Evolutionary conservation across 2,888 invertebrate species (phyloP).

Genomic region (Melinaea marsaeus): DNA sequence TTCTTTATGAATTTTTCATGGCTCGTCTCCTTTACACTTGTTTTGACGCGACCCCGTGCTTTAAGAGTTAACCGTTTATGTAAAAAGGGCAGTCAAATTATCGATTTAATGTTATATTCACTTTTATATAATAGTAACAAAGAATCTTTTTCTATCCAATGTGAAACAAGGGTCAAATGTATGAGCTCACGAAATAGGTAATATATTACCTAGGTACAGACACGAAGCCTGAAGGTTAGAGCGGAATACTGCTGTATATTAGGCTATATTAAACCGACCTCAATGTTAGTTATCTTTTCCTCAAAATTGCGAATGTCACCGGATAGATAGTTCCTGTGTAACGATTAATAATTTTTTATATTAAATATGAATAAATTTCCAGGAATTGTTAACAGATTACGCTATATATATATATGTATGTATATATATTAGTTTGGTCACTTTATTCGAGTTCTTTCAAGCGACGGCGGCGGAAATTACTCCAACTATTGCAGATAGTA

Average conservation of each 20-base stretch:
- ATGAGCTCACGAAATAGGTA: conserved; percentile 1
- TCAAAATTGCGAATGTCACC: conserved; percentile 9
- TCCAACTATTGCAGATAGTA: neutral
- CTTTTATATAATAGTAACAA: too few relatives aligned
- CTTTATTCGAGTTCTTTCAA: conserved; percentile 13
- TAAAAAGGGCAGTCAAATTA: neutral
- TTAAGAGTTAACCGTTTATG: conserved; percentile 8
- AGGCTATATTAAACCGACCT: neutral
- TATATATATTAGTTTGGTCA: conserved; percentile 10
- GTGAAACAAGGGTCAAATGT: conserved; percentile 12
- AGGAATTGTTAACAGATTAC: too few relatives aligned
- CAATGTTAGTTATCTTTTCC: conserved; percentile 7
- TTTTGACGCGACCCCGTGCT: conserved; percentile 33
- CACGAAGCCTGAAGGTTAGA: neutral
- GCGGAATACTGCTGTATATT: neutral
- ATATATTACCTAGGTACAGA: conserved; percentile 10
- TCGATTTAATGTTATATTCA: too few relatives aligned
- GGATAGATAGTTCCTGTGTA: conserved; percentile 11
- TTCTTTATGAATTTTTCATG: conserved; percentile 71
- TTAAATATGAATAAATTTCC: neutral
- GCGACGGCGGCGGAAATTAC: conserved; percentile 1
- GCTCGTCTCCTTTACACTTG: conserved; percentile 32
- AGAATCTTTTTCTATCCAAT: conserved; percentile 5
- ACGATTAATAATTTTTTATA: conserved; percentile 7
- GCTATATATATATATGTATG: too few relatives aligned